phyloP scores from a whole-genome alignment of 2,113 vertebrate species.

The Lates calcarifer region DNA sequence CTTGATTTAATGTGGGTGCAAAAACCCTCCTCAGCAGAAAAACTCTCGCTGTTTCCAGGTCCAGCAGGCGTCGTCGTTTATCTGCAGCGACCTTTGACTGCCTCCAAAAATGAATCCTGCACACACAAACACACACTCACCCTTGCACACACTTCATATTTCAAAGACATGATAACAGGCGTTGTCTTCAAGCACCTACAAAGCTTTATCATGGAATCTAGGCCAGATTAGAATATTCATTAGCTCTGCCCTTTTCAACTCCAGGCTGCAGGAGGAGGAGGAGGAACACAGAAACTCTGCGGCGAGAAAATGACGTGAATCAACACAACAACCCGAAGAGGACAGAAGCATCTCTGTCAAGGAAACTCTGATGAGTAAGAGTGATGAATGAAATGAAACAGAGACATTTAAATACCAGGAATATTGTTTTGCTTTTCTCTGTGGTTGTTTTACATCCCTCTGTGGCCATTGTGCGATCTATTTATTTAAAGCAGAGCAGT shows the following conservation, averaged over 20 bases:
- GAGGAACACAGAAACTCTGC: neutral
- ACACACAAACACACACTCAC: neutral
- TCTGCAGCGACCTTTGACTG: conserved; percentile 59
- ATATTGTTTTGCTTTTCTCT: neutral
- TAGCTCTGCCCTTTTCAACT: conserved; percentile 58
- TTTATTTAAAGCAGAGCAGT: no score
- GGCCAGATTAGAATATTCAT: conserved; percentile 72
- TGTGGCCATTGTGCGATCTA: no score
- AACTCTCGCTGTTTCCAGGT: neutral
- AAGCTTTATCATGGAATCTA: conserved; percentile 54
- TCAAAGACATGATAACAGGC: conserved; percentile 40
- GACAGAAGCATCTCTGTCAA: neutral
- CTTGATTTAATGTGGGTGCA: conserved; percentile 16
- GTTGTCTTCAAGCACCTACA: conserved; percentile 26
- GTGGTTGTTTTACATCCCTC: no score
- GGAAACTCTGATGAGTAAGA: no score
- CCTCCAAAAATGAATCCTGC: conserved; percentile 46
- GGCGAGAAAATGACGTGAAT: neutral
- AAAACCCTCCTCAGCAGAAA: conserved; percentile 61
- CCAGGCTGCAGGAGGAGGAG: conserved; percentile 26
- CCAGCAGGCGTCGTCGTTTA: conserved; percentile 25
- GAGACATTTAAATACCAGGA: no score
- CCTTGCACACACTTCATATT: conserved; percentile 44
- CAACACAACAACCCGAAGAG: conserved; percentile 3
- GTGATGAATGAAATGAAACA: no score